These are phyloP conservation scores for Pyrrhosoma nymphula DNA, from an alignment of 2,888 invertebrate genomes.

Conservation along the genomic window DNA sequence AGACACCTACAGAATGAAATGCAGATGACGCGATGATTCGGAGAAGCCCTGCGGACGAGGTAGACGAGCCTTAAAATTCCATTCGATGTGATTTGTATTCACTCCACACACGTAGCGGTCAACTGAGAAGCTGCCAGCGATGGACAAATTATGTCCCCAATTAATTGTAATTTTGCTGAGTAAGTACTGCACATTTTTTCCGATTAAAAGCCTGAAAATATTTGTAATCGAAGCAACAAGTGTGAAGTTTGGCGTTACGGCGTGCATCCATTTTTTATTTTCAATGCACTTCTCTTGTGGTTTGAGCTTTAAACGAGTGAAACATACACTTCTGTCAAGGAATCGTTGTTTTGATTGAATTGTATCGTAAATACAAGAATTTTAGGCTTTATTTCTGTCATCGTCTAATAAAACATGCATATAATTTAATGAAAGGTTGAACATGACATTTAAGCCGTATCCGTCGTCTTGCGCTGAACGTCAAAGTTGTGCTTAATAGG, in stretches of 20 bases:
- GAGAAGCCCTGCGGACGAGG: neutral
- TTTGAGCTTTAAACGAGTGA: no score
- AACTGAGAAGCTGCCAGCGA: neutral
- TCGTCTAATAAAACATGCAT: no score
- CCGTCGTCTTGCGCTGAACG: no score
- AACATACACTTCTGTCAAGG: no score
- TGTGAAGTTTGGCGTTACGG: neutral
- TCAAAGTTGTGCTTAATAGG: no score
- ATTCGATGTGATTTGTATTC: constrained; percentile 14
- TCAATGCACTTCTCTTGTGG: neutral
- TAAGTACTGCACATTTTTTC: neutral
- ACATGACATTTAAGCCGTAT: no score
- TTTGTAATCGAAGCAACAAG: constrained; percentile 51
- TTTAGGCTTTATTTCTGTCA: no score
- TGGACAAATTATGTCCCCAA: constrained; percentile 45
- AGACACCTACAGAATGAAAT: constrained; percentile 6
- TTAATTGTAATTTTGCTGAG: constrained; percentile 45
- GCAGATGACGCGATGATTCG: constrained; percentile 63
- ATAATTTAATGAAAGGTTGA: no score
- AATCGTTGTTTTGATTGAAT: no score
- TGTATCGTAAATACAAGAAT: no score
- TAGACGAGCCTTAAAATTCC: constrained; percentile 44
- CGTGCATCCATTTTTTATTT: neutral
- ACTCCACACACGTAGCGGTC: neutral
- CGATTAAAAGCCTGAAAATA: neutral